Evolutionary conservation across 1,140 invertebrate genomes (phyloP), one percentile per base, ranked within the genome.

Genomic region (Caenorhabditis elegans): DNA sequence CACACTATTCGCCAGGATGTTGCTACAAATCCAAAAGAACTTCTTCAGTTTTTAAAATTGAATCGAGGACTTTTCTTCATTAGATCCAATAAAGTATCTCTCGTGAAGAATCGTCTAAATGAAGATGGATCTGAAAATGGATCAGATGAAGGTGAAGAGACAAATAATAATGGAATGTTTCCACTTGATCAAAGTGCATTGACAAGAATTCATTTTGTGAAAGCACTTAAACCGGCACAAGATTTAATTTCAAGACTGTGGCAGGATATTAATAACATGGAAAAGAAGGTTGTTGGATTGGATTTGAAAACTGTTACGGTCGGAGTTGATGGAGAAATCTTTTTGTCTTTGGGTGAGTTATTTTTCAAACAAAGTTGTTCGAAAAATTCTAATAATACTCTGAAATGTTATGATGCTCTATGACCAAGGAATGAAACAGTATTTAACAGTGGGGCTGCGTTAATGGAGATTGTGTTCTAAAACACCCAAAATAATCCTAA

Each of bases 121-220:
- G 87, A 89, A 47, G 87, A 89, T 48, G 88, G 84, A n/a, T 90
- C 88, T n/a, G 88, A 89, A 76, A 90, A 83, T 79, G 88, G 83
- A 83, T 88, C 46, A 46, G 89, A 70, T 89, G 89, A 48, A 89
- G 87, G 24, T 70, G 76, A 47, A 78, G 76, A 78, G 86, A 87
- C 17, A 19, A 87, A 89, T 39, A 88, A 88, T 51, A 89, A 86
- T 79, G 78, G 28, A 49, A 85, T 90, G 49, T 90, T 89, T 82
- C 87, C 88, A n/a, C 80, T 89, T 47, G 87, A 85, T 83, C 65
- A 83, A 28, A 89, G 89, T 55, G 85, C 90, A 81, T 77, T 89
- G 24, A 70, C 83, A 39, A 80, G 82, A 48, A 86, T 89, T 43
- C 84, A 89, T 43, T 84, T 90, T 31, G 87, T 89, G 13, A 87